Evolutionary conservation across 2,113 vertebrate species (phyloP).

Genomic region (Corythornis vintsioides): DNA sequence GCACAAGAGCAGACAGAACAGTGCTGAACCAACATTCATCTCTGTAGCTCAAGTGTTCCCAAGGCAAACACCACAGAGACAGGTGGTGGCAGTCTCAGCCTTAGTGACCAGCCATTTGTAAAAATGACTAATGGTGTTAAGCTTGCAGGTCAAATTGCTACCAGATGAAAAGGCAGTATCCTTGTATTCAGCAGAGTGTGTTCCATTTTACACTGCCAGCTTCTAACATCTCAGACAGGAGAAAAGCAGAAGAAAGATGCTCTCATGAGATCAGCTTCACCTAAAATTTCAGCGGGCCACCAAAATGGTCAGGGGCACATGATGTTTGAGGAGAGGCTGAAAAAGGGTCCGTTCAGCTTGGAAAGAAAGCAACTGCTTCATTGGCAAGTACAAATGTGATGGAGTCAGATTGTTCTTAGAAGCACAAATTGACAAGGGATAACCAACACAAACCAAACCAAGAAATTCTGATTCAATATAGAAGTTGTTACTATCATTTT

Average conservation of each 20-base stretch:
- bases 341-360: background rate
- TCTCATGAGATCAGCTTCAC: background rate
- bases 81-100: slow-evolving; percentile 3
- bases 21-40: background rate
- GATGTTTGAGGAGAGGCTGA: background rate
- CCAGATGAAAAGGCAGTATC: background rate
- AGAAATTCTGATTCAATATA: background rate
- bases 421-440: background rate
- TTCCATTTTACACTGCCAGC: background rate
- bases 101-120: slow-evolving; percentile 1
- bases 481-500: background rate
- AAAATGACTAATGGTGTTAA: slow-evolving; percentile 10
- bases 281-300: background rate
- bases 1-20: background rate
- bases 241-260: background rate
- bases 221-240: background rate
- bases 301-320: background rate
- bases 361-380: background rate
- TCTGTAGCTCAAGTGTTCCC: background rate
- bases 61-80: slow-evolving; percentile 13
- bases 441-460: background rate
- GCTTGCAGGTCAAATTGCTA: background rate
- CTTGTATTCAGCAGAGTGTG: background rate
- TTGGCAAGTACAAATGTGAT: background rate
- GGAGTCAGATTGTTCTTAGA: background rate